Evolutionary conservation across 1,140 invertebrate species (phyloP), one percentile per base, ranked within the genome.

Genomic region (Stratiolaelaps scimitus): DNA sequence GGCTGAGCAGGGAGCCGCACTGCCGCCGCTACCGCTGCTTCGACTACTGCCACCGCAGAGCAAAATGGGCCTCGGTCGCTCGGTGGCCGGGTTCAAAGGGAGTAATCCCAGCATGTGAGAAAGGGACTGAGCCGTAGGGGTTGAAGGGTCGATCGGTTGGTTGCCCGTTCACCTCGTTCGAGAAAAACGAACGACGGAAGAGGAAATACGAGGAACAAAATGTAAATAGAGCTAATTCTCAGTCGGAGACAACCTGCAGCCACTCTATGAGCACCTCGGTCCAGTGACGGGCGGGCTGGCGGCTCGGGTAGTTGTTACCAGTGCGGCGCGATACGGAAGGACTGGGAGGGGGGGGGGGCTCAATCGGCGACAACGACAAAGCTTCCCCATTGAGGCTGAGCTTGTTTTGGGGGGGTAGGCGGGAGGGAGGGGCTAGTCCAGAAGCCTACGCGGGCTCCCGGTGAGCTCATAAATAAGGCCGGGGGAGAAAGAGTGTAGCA

Each of bases 201-300:
- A n/a, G 23, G 20, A 60, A 26, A 34, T 26, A 60, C 26, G 26
- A 60, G 10, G 53, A 60, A 60, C 53, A 60, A 60, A 60, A 60
- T 60, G 53, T 60, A 60, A 60, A 60, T 60, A 60, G 17, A 60
- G 53, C 53, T 60, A 60, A 60, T 60, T 60, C 53, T 60, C 53
- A 23, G 53, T 26, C 53, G 13, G 26, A 15, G 34, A 40, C 34
- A 40, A 40, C 34, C 34, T 40, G 5, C 34, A 40, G 10, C 34
- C 26, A 60, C 53, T 60, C 53, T 26, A 60, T 60, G 53, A 48
- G 53, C 26, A 26, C 10, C 10, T 40, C 34, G 34, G 4, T 10
- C 34, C 5, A 10, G 4, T 10, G 10, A 10, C 5, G 34, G 34
- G 10, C 34, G 10, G 34, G 10, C 34, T 6, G 34, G 10, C 34